A percentile compares a stretch with the other conserved stretches of the same genome.
Evolutionary conservation across 2,113 vertebrate genomes (phyloP).

Genomic region (Ameiurus melas): DNA sequence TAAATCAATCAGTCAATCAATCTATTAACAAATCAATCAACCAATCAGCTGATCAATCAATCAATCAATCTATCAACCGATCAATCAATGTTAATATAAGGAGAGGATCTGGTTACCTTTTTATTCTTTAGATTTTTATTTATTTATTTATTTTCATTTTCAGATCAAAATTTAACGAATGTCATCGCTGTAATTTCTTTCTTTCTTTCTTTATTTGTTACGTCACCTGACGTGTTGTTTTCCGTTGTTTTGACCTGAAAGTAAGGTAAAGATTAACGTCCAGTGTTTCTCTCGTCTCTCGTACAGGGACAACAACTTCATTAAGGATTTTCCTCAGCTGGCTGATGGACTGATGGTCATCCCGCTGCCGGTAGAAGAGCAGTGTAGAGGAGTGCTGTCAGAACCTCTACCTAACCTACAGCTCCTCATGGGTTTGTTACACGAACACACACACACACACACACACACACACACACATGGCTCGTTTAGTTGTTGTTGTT

Average conservation of each 20-base stretch:
- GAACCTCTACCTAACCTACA: constrained; percentile 91
- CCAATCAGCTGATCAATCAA: no score
- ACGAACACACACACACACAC: constrained; percentile 37
- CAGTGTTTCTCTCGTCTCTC: neutral
- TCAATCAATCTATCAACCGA: no score
- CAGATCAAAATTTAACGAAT: no score
- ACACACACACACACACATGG: constrained; percentile 15
- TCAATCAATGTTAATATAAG: no score
- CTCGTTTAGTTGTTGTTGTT: no score
- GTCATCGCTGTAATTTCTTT: neutral
- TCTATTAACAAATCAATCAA: no score
- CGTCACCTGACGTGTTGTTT: neutral
- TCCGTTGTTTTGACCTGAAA: no score
- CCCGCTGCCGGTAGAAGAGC: constrained; percentile 92
- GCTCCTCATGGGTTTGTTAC: constrained; percentile 84
- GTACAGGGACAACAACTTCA: constrained; percentile 96
- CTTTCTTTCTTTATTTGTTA: neutral
- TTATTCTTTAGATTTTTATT: neutral
- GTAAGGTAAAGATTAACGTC: neutral
- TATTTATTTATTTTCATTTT: neutral
- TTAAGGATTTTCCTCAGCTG: constrained; percentile 97
- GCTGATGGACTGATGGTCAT: constrained; percentile 95
- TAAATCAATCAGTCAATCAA: no score
- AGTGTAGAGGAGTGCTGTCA: constrained; percentile 91
- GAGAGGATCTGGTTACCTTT: no score